Evolutionary conservation across 2,888 invertebrate species (phyloP), one percentile per base, ranked within the genome.

Genomic region (Abrostola tripartita): DNA sequence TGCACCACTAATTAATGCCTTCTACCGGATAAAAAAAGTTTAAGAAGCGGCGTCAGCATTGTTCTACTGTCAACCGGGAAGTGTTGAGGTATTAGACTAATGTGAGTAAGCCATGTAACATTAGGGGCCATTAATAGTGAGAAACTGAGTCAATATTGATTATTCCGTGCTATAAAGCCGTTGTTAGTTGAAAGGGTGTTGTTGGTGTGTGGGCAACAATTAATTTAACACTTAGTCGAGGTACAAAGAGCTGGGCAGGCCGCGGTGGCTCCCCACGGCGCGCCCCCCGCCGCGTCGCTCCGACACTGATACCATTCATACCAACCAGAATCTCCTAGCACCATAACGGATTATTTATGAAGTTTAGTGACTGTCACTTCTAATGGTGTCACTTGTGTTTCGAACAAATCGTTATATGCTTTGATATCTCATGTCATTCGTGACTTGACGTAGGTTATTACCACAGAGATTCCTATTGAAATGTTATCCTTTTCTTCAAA

Each of bases 1-100:
- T 84, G 89, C 87, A 91, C 89, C 89, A 90, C 92, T 94, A 94
- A 94, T 94, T 94, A 94, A 93, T 91, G 85, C 87, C 85, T 86
- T 88, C 88, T 86, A 88, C 84, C 68, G 81, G 81, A 78, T 76
- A 86, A 85, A 90, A n/a, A 90, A 91, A 88, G 81, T 79, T 82
- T 85, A 78, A 91, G 91, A 86, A 90, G 92, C 91, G 89, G 86
- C 76, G 74, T 78, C 77, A 78, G 78, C 84, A 90, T 92, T 92
- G 91, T 92, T 92, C 90, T 85, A 86, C 86, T 90, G 90, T 91
- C 90, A 88, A 87, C 85, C 81, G 71, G 76, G 80, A 76, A 71
- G 79, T 84, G 82, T 84, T 82, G 81, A 82, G 81, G 79, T 81
- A 77, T 70, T 81, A 82, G 78, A 78, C 75, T 76, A 76, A 78